Evolutionary conservation across 2,888 invertebrate genomes (phyloP), one percentile per base, ranked within the genome.

Genomic region (Ceratothoa steindachneri): DNA sequence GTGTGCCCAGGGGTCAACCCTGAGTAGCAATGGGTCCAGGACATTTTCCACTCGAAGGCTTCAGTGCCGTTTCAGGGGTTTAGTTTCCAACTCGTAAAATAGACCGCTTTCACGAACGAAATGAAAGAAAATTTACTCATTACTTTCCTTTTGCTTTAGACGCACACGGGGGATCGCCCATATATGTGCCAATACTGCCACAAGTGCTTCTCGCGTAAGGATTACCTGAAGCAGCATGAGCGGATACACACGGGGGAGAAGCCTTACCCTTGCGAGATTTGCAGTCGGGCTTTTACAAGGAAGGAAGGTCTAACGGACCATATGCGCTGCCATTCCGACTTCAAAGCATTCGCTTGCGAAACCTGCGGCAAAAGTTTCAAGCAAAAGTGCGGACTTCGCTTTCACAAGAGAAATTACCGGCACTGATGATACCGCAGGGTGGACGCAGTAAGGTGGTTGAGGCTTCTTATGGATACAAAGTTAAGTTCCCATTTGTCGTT

Each of bases 141-240:
- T n/a, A n/a, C n/a, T n/a, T n/a, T n/a, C n/a, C n/a, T n/a, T n/a
- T n/a, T n/a, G n/a, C n/a, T n/a, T n/a, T n/a, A 79, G 79, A 79
- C 79, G 31, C 79, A 79, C 70, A 79, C 79, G 24, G 79, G 79
- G 30, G 79, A 79, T 71, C 74, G 79, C 68, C 79, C 79, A 22
- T 76, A 72, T 51, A 79, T 79, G 79, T 79, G 79, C 71, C 79
- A 74, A 68, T 79, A 76, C 24, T 79, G 79, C 66, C 76, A 79
- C 51, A 79, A 79, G 70, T 76, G 79, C 51, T 79, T 79, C 66
- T 79, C 79, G 19, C 68, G 79, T 29, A 79, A 79, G 67, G 79
- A 79, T 65, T 79, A 79, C 71, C 68, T 79, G 74, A 79, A 79
- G 72, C 79, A 79, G 66, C 79, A 79, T 60, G 79, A 79, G 67